These are phyloP conservation scores for Phyllotreta cruciferae DNA, from an alignment of 2,888 invertebrate species.

Conservation along the genomic window DNA sequence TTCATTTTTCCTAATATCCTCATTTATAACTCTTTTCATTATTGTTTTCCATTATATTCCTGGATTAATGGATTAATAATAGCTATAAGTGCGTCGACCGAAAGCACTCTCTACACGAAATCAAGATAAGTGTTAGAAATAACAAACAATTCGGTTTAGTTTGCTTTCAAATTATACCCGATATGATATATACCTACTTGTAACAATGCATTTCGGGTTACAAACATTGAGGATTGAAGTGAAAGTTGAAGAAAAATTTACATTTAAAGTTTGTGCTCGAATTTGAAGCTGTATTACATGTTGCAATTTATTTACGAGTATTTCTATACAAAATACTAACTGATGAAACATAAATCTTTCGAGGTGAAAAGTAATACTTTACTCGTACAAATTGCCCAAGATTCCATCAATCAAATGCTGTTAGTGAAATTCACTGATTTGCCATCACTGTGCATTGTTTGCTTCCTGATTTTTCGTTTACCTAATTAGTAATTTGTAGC, in stretches of 20 bases:
- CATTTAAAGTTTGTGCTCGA: too few species aligned
- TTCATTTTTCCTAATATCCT: background rate
- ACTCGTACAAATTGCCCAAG: conserved; percentile 12
- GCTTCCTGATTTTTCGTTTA: conserved; percentile 9
- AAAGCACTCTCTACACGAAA: conserved; percentile 1
- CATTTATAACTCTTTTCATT: background rate
- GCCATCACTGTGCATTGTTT: conserved; percentile 6
- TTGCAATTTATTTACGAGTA: too few species aligned
- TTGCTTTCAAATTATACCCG: conserved; percentile 5
- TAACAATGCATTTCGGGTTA: too few species aligned
- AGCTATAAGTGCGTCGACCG: conserved; percentile 1
- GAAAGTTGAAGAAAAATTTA: too few species aligned
- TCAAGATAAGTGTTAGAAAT: conserved; percentile 7
- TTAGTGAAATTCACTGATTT: conserved; percentile 17
- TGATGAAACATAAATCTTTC: too few species aligned
- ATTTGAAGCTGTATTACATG: too few species aligned
- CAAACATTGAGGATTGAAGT: too few species aligned
- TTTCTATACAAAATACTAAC: too few species aligned
- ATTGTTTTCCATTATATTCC: background rate
- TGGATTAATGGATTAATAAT: conserved; percentile 6
- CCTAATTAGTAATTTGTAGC: conserved; percentile 1
- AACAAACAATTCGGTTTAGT: conserved; percentile 2
- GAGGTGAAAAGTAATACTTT: conserved; percentile 12
- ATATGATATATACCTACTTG: too few species aligned
- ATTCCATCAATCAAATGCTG: conserved; percentile 14